These are phyloP conservation scores for Gisinianus flammeolus DNA, from an alignment of 2,888 invertebrate species.

Conservation along the genomic window DNA sequence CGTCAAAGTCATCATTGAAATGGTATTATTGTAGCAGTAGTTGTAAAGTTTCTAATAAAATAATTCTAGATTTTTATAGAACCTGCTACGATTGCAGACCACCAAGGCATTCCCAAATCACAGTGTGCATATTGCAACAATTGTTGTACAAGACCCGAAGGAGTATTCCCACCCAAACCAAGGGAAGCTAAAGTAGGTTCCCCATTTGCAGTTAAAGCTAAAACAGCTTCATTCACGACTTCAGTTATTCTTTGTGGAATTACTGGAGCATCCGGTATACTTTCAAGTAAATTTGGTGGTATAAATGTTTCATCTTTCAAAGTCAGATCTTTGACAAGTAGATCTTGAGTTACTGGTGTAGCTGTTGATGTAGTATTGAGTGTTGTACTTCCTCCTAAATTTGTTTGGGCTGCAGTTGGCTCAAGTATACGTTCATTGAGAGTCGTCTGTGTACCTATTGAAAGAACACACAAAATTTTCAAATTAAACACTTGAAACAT, in stretches of 20 bases:
- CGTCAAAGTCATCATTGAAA: neutral
- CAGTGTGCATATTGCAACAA: slow-evolving; percentile 83
- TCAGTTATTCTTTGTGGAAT: neutral
- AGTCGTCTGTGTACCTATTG: neutral
- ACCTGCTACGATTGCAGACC: slow-evolving; percentile 82
- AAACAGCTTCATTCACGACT: neutral
- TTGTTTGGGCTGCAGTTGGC: neutral
- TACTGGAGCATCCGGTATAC: neutral
- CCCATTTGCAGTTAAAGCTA: slow-evolving; percentile 62
- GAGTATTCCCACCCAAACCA: slow-evolving; percentile 82
- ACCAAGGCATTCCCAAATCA: slow-evolving; percentile 86
- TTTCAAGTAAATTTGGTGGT: neutral
- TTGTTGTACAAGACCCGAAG: slow-evolving; percentile 81
- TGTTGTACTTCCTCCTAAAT: no score
- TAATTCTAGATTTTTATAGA: slow-evolving; percentile 43
- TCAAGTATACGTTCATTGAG: neutral
- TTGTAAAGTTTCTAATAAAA: neutral
- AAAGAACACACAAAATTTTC: no score
- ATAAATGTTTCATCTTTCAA: neutral
- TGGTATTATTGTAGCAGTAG: neutral
- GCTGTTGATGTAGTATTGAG: no score
- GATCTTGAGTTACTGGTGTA: neutral
- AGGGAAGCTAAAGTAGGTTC: slow-evolving; percentile 81
- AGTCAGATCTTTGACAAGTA: no score
- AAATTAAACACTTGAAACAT: no score